Evolutionary conservation across 2,113 vertebrate species (phyloP), one percentile per base, ranked within the genome.

Genomic region (Phasianus colchicus): DNA sequence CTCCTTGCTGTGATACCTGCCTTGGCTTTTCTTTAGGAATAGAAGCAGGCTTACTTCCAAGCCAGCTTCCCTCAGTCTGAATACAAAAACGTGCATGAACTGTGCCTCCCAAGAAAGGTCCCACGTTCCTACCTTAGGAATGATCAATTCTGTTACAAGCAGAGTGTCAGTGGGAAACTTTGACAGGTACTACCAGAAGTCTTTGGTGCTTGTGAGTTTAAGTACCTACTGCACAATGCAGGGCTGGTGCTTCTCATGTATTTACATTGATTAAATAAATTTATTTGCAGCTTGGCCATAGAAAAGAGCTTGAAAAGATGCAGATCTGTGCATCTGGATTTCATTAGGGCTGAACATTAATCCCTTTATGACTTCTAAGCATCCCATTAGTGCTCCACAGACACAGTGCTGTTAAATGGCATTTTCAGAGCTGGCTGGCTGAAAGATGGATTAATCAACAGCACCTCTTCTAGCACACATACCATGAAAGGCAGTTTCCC

Each of bases 281-380:
- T 74, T 19, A 91, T 93, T 95, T 88, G 95, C 89, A 93, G 65
- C 73, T 93, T 89, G 88, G 88, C 88, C 84, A 61, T 9, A 42
- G 88, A 71, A 84, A 63, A 81, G 84, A 74, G 81, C 79, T 93
- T 86, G 76, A 92, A 70, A 85, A 92, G 86, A 96, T 55, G 80
- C 89, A 94, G 83, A 69, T 92, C 76, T 69, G 78, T 57, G 83
- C 96, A 94, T 97, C 96, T 98, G 97, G 96, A 72, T 88, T 97
- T 91, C 86, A 95, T 97, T 94, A 96, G 66, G 89, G 65, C 29
- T 47, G 58, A 90, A 70, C 64, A 84, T 96, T 90, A 96, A 96
- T 97, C 72, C 86, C 76, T 93, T 90, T 86, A 93, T 92, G 95
- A 87, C 93, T 96, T 95, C 91, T 75, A 95, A 94, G 92, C 86